Conservation (phyloP, 2,888 invertebrate species). For the Hyposoter didymator region DNA sequence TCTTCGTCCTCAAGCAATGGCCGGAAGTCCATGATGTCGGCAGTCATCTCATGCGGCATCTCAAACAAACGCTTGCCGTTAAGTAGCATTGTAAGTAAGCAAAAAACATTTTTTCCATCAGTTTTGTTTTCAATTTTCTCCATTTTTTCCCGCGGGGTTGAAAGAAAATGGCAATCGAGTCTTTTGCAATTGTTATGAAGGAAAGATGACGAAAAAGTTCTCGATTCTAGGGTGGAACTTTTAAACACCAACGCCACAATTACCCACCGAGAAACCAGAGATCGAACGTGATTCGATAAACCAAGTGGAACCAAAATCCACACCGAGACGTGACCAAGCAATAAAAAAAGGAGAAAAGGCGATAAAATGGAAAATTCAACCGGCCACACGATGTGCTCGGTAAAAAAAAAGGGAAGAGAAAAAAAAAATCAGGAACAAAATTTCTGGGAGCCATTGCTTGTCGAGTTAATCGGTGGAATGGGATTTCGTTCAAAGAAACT, state of each 20-base stretch:
- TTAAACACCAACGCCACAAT: conserved; percentile 59
- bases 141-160: neutral
- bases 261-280: conserved; percentile 44
- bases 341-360: conserved; percentile 28
- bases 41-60: conserved; percentile 90
- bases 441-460: conserved; percentile 44
- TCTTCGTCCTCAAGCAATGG: conserved; percentile 95
- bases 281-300: conserved; percentile 48
- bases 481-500: conserved; percentile 48
- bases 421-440: conserved; percentile 37
- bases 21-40: conserved; percentile 94
- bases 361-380: neutral
- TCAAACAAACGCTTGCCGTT: conserved; percentile 92
- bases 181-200: neutral
- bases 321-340: conserved; percentile 50
- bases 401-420: neutral
- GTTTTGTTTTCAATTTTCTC: neutral
- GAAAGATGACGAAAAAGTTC: conserved; percentile 14
- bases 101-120: conserved; percentile 45
- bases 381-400: conserved; percentile 36
- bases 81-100: conserved; percentile 85
- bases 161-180: too few species aligned
- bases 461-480: conserved; percentile 47
- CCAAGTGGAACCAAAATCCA: conserved; percentile 37
- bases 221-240: conserved; percentile 67